Percentiles rank a stretch among this genome's conserved stretches.
These are phyloP conservation scores for Panzeria rudis DNA, from an alignment of 2,888 invertebrate species.

Conservation along the genomic window DNA sequence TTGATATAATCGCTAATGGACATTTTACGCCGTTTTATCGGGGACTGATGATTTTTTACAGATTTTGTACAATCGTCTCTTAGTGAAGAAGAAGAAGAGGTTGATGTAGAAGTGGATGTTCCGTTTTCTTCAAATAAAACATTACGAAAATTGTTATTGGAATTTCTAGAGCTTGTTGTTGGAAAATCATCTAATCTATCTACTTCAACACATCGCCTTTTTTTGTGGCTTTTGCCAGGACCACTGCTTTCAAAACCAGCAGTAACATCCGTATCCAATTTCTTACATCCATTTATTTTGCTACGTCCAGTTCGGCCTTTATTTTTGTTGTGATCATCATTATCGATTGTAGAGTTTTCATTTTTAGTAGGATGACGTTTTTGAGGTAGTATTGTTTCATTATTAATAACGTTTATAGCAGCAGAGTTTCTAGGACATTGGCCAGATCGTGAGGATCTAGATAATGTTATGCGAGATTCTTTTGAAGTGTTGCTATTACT, in stretches of 20 bases:
- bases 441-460: conserved; percentile 44
- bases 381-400: conserved; percentile 70
- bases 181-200: conserved; percentile 76
- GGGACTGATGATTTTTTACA: conserved; percentile 63
- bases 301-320: conserved; percentile 70
- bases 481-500: conserved; percentile 1
- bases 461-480: conserved; percentile 42
- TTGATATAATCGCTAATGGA: conserved; percentile 71
- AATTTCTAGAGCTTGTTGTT: conserved; percentile 78
- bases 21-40: conserved; percentile 71
- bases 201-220: conserved; percentile 72
- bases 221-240: conserved; percentile 64
- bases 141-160: conserved; percentile 77
- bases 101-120: conserved; percentile 43
- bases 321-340: conserved; percentile 62
- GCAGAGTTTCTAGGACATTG: conserved; percentile 67
- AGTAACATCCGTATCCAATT: background rate
- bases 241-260: background rate
- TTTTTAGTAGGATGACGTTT: conserved; percentile 45
- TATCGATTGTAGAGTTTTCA: conserved; percentile 60
- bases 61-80: conserved; percentile 25
- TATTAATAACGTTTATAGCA: conserved; percentile 63
- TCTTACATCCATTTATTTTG: conserved; percentile 61
- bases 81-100: conserved; percentile 25
- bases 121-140: conserved; percentile 71